These are phyloP conservation scores for Heliconius hermathena DNA, from an alignment of 1,140 invertebrate genomes.

Conservation along the genomic window DNA sequence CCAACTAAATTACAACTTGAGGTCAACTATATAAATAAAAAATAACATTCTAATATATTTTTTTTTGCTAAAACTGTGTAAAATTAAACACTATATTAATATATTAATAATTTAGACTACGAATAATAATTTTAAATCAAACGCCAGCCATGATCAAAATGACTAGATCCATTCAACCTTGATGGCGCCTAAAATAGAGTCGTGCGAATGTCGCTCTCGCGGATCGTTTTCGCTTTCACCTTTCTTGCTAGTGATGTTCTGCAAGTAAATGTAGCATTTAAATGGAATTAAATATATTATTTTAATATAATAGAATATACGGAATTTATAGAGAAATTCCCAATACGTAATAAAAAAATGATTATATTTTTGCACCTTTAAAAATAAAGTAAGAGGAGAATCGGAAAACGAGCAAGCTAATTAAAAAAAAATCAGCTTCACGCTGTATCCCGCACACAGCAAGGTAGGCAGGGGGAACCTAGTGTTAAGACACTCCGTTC, in stretches of 20 bases:
- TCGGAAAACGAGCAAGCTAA: too few relatives aligned
- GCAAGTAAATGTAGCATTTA: background rate
- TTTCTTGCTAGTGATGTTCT: background rate
- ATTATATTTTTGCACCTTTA: too few relatives aligned
- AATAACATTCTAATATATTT: too few relatives aligned
- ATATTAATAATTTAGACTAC: too few relatives aligned
- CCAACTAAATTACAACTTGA: background rate
- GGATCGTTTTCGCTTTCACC: slow-evolving; percentile 14
- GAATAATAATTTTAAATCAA: background rate
- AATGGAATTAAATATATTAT: background rate
- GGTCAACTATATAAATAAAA: background rate
- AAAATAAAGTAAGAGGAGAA: too few relatives aligned
- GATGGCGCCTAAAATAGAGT: slow-evolving; percentile 29
- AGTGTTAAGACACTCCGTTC: too few relatives aligned
- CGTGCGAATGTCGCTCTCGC: slow-evolving; percentile 17
- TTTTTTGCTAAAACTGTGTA: background rate
- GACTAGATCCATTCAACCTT: slow-evolving; percentile 14
- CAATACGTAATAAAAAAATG: too few relatives aligned
- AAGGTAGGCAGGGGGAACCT: too few relatives aligned
- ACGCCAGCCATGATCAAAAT: background rate
- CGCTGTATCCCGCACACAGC: too few relatives aligned
- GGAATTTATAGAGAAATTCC: too few relatives aligned
- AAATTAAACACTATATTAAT: too few relatives aligned
- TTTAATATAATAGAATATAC: background rate
- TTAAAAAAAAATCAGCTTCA: too few relatives aligned